A percentile compares a stretch with the other conserved stretches of the same genome.
Conservation (phyloP, 2,888 invertebrate genomes). For the Chrysomela aeneicollis region DNA sequence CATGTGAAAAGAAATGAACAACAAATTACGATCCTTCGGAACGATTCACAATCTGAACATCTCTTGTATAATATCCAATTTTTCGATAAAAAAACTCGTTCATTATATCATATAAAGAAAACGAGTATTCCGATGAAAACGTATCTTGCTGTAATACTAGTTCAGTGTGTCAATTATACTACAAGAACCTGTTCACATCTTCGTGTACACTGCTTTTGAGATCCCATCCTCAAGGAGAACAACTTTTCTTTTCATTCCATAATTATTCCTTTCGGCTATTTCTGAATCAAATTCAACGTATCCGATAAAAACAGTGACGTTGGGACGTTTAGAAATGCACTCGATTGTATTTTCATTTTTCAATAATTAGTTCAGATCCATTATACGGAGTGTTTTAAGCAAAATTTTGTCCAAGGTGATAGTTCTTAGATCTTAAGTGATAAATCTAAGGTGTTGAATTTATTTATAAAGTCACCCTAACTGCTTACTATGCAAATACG, state of each 20-base stretch:
- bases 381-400: no score
- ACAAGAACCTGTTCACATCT: conserved; percentile 23
- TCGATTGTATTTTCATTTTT: background rate
- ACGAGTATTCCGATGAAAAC: background rate
- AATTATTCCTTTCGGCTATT: conserved; percentile 34
- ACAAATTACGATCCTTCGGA: no score
- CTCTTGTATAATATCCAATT: no score
- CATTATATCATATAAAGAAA: conserved; percentile 1
- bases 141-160: conserved; percentile 7
- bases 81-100: background rate
- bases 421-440: no score
- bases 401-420: no score
- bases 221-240: conserved; percentile 52
- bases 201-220: background rate
- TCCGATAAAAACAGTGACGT: background rate
- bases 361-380: no score
- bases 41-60: no score
- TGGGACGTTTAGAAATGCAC: background rate
- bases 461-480: no score
- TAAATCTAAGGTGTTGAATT: no score
- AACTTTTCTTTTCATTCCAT: conserved; percentile 51
- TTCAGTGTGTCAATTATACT: conserved; percentile 30
- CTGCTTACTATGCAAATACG: no score
- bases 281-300: conserved; percentile 19
- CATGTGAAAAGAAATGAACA: no score